phyloP scores from a whole-genome alignment of 2,113 vertebrate species.

The Speoplatyrhinus poulsoni region DNA sequence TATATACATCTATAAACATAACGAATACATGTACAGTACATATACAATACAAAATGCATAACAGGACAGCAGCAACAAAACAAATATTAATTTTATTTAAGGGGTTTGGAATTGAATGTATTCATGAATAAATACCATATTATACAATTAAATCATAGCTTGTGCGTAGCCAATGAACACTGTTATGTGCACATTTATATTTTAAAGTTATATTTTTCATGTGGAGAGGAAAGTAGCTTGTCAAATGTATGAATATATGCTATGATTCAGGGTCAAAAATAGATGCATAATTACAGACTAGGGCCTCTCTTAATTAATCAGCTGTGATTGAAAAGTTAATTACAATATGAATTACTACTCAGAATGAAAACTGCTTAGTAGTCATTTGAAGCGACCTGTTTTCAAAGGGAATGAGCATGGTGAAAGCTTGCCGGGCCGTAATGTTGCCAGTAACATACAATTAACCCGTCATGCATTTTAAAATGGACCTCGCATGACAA shows the following conservation, averaged over 20 bases:
- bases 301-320: conserved; percentile 80
- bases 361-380: conserved; percentile 75
- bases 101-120: too few species aligned
- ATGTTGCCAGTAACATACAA: conserved; percentile 78
- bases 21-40: too few species aligned
- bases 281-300: conserved; percentile 81
- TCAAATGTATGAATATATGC: conserved; percentile 57
- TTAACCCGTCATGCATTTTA: conserved; percentile 81
- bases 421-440: conserved; percentile 56
- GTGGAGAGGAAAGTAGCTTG: conserved; percentile 17
- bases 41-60: too few species aligned
- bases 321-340: conserved; percentile 84
- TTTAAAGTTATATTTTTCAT: conserved; percentile 14
- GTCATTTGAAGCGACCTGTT: conserved; percentile 78
- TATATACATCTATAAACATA: too few species aligned
- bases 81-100: too few species aligned
- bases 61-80: too few species aligned
- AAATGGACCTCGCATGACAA: conserved; percentile 59
- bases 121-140: too few species aligned
- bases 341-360: conserved; percentile 83
- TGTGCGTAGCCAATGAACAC: not conserved
- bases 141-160: not conserved
- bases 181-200: conserved; percentile 12
- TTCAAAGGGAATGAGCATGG: conserved; percentile 74
- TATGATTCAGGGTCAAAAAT: conserved; percentile 70